These are phyloP conservation scores for Drosophila melanocephala DNA, from an alignment of 2,888 invertebrate genomes.

Conservation along the genomic window DNA sequence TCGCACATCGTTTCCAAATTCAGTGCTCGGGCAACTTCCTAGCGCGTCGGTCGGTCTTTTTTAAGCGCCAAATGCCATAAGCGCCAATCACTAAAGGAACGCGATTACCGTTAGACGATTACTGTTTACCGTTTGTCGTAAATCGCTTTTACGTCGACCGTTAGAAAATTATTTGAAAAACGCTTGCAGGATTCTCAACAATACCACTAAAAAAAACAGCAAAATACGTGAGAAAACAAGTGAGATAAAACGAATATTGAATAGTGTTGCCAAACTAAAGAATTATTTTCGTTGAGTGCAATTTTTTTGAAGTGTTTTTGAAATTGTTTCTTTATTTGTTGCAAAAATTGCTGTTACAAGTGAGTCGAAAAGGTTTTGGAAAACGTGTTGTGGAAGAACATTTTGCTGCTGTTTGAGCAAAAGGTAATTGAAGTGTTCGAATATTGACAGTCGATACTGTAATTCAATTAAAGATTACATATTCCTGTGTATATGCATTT, in stretches of 20 bases:
- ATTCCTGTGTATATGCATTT: background rate
- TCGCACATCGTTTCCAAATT: conserved; percentile 66
- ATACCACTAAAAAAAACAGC: conserved; percentile 8
- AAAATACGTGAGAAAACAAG: conserved; percentile 14
- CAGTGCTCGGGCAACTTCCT: conserved; percentile 85
- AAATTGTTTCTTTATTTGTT: conserved; percentile 13
- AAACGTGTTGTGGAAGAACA: conserved; percentile 9
- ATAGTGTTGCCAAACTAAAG: conserved; percentile 19
- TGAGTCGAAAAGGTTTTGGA: conserved; percentile 26
- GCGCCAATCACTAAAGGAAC: conserved; percentile 7
- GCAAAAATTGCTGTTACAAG: conserved; percentile 4
- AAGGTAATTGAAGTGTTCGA: conserved; percentile 33
- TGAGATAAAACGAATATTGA: conserved; percentile 26
- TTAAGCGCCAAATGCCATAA: conserved; percentile 11
- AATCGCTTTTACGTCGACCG: conserved; percentile 19
- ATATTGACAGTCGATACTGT: background rate
- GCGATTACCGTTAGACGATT: conserved; percentile 35
- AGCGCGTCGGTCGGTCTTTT: conserved; percentile 83
- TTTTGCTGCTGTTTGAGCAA: conserved; percentile 10
- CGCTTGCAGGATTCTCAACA: conserved; percentile 11
- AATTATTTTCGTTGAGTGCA: conserved; percentile 13
- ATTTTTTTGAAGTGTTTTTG: conserved; percentile 49
- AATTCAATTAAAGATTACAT: background rate
- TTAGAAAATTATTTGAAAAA: conserved; percentile 39
- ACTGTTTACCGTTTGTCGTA: conserved; percentile 31